Base-by-base conservation (phyloP, 1,140 invertebrate species). In the Diorhabda carinulata region DNA sequence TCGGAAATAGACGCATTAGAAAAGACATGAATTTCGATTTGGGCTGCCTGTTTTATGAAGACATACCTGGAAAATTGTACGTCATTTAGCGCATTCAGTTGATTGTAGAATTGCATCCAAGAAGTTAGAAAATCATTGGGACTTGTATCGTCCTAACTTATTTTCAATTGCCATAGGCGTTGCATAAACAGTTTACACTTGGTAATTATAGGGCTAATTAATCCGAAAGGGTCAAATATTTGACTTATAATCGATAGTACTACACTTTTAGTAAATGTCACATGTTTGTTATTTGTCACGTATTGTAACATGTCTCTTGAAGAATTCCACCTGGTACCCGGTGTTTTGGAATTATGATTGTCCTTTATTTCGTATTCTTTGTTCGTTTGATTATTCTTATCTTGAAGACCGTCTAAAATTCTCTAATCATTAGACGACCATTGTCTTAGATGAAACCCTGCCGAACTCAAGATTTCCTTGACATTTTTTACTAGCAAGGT, bases 141-240 rank as follows among this genome's bases (percentile, higher is more conserved):
- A 7, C 8, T 6, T 6, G 8, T 42, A 41, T 64, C 67, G 43
- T 68, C 67, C 67, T 61, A 68, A 3, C n/a, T 5, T 41, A 64
- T 41, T 10, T 42, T 57, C 0, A 56, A n/a, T 42, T 64, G 5
- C 67, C 67, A 68, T 44, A 62, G 41, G 5, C 41, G 45, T 40
- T 68, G 67, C 9, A 68, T 8, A 5, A 63, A 2, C 40, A 68
- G 47, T 56, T 68, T 64, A 41, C 43, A 8, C 5, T 4, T 56
- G 6, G 56, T 58, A 9, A 63, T 64, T 10, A 64, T 9, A 5
- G 61, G 67, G n/a, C 62, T 7, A n/a, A 68, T n/a, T 52, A 68
- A 68, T 9, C 60, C 52, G 41, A 68, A 64, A 40, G 67, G 67
- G 72, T 85, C 84, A 71, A 81, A 85, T 43, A 84, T 72, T 61